These are phyloP conservation scores for Eulemur albifrons DNA, from an alignment of 2,797 vertebrate genomes.

Conservation along the genomic window DNA sequence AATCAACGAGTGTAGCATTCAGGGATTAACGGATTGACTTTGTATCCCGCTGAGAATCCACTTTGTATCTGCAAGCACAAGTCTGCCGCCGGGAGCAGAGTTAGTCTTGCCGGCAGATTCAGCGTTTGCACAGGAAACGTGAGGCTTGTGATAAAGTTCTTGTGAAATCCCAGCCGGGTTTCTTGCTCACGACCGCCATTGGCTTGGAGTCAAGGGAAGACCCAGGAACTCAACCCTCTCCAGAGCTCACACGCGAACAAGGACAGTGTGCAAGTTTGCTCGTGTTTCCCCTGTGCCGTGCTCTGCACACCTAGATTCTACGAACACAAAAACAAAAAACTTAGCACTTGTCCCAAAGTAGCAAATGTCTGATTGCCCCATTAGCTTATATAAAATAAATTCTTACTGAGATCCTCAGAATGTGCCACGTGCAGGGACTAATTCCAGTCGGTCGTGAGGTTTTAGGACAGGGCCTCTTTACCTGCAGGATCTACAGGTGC, in stretches of 20 bases:
- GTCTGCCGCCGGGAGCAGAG: not conserved
- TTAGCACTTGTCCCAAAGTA: not conserved
- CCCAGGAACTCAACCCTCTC: not conserved
- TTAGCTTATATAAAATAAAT: not conserved
- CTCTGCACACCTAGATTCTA: not conserved
- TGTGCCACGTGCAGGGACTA: not conserved
- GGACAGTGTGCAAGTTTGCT: not conserved
- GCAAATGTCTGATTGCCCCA: not conserved
- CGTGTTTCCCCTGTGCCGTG: not conserved
- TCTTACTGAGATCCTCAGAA: not conserved
- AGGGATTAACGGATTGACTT: not conserved
- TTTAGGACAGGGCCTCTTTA: not conserved
- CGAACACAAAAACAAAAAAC: not conserved
- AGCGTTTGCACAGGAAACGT: conserved; percentile 51
- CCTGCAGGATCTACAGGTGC: not conserved
- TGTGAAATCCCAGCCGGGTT: conserved; percentile 55
- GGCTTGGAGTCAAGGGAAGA: conserved; percentile 27
- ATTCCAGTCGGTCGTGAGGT: not conserved
- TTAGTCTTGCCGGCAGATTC: not conserved
- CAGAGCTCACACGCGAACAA: not conserved
- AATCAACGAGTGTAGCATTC: not conserved
- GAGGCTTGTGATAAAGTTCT: conserved; percentile 55
- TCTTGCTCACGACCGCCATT: not conserved
- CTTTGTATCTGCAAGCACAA: not conserved
- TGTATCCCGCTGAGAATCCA: not conserved